Base-by-base conservation (phyloP, 2,113 vertebrate genomes). In the Heteronetta atricapilla region DNA sequence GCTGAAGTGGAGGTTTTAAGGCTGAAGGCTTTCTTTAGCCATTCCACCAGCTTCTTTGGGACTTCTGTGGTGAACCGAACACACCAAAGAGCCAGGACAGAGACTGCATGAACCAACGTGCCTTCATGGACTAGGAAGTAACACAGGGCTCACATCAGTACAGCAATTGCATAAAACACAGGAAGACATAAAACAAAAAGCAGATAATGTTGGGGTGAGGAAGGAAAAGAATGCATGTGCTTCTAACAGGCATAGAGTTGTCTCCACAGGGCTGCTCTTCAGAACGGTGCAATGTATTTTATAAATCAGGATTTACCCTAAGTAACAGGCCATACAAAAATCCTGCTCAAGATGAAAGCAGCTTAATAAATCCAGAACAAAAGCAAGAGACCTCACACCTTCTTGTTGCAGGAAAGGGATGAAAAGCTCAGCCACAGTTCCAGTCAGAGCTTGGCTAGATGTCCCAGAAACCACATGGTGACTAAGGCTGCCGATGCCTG, bases 351-450 rank as follows among this genome's bases (percentile, higher is more conserved):
- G 36, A 82, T 0, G 0, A 86, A 90, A 40, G 34, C 34, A 79
- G 20, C 29, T 86, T 31, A 50, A 42, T 70, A 78, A 70, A 86
- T 13, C 3, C 19, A 85, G 34, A 90, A 78, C 13, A 52, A 89
- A 90, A 26, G 17, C 44, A 86, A 66, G 13, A 82, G 17, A 25
- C 63, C 95, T 97, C 94, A 99, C 94, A 99, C 99, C 99, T 98
- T 99, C 99, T 96, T 99, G 99, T 82, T 99, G 99, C 90, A 99
- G 98, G 90, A 98, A 99, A 3, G 99, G 99, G 93, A 99, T 98
- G 97, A 99, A 99, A 93, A 99, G 98, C 74, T 99, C 98, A 38
- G 98, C 95, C 66, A 99, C 72, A 0, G 97, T 97, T 76, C 98
- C 98, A 94, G 98, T 98, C 75, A 99, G 97, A 76, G 98, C 97